phyloP scores from a whole-genome alignment of 2,888 invertebrate genomes.

The Dasypolia templi region DNA sequence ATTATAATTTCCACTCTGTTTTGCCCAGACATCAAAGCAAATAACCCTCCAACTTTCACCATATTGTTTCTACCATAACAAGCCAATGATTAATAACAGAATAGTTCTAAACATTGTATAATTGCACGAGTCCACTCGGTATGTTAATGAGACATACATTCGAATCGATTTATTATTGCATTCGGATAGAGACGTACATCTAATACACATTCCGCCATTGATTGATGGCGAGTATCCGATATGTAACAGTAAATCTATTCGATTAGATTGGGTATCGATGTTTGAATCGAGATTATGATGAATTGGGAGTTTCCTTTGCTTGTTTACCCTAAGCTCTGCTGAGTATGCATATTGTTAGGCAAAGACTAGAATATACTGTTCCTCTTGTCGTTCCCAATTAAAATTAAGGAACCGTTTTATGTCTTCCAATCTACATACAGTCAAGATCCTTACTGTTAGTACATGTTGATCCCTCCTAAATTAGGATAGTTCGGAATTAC shows the following conservation, averaged over 20 bases:
- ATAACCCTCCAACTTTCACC: constrained; percentile 45
- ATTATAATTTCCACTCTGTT: constrained; percentile 22
- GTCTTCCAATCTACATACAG: not conserved
- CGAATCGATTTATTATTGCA: constrained; percentile 72
- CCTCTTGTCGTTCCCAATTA: not conserved
- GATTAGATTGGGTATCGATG: constrained; percentile 67
- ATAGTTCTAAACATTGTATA: constrained; percentile 59
- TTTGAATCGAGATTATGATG: constrained; percentile 37
- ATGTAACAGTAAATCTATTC: constrained; percentile 78
- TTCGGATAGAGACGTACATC: constrained; percentile 79
- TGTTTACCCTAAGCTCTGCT: not conserved
- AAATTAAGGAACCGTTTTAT: not conserved
- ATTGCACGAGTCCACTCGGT: constrained; percentile 68
- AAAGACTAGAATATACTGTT: not conserved
- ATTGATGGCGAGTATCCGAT: constrained; percentile 78
- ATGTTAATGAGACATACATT: constrained; percentile 83
- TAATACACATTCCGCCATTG: constrained; percentile 80
- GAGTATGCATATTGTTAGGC: not conserved
- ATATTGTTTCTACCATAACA: constrained; percentile 51
- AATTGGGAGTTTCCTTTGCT: constrained; percentile 45
- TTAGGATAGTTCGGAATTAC: too few species aligned
- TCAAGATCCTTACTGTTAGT: not conserved
- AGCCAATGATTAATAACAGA: constrained; percentile 62
- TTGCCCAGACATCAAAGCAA: constrained; percentile 45
- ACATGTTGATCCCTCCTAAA: not conserved